phyloP scores from a whole-genome alignment of 2,888 invertebrate species.

The Sericinus montela region DNA sequence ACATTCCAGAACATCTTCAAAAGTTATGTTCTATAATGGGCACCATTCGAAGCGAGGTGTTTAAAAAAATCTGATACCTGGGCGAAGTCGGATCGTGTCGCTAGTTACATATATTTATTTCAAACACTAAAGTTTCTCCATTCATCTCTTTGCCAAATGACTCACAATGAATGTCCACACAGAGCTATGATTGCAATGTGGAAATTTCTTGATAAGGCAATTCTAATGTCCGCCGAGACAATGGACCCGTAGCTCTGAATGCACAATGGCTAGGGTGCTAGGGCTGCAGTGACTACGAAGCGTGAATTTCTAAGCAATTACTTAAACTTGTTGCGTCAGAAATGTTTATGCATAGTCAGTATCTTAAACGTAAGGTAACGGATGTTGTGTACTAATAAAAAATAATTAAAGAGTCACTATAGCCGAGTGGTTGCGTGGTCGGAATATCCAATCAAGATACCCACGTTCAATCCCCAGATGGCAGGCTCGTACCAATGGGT shows the following conservation, averaged over 20 bases:
- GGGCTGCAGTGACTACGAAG: conserved; percentile 3
- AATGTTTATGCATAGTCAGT: not conserved
- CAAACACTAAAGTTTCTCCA: not conserved
- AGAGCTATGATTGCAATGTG: conserved; percentile 2
- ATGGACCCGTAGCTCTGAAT: conserved; percentile 2
- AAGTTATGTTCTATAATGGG: too few species aligned
- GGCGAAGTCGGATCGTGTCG: too few species aligned
- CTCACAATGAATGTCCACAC: not conserved
- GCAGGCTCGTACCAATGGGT: too few species aligned
- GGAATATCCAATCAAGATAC: too few species aligned
- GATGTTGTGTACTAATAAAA: not conserved
- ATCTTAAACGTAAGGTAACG: not conserved
- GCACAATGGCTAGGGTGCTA: conserved; percentile 4
- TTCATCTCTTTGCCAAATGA: not conserved
- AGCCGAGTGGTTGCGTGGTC: too few species aligned
- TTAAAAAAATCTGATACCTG: too few species aligned
- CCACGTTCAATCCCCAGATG: too few species aligned
- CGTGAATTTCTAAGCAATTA: not conserved
- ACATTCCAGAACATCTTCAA: too few species aligned
- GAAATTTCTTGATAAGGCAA: conserved; percentile 7
- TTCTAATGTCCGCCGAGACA: conserved; percentile 8
- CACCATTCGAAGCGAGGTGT: too few species aligned
- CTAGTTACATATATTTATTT: too few species aligned
- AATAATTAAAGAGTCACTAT: too few species aligned
- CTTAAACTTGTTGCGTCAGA: not conserved